Base-by-base conservation (phyloP, 2,888 invertebrate species). In the Luperina testacea region DNA sequence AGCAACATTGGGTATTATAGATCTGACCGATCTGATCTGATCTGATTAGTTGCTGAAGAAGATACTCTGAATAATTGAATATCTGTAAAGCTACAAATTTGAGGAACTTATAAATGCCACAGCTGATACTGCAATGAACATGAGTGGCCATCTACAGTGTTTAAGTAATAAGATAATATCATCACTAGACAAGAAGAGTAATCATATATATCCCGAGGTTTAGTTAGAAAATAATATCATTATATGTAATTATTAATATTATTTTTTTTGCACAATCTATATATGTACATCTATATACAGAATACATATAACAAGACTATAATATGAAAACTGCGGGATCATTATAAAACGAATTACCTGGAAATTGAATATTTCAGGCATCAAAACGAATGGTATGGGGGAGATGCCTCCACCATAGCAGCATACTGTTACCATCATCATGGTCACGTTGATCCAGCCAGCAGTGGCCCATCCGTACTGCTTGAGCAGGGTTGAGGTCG, bases 361-460 rank as follows among this genome's bases (percentile, higher is more conserved):
- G 51, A 94, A 94, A 82, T 91, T 93, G 32, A 94, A 93, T 83
- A 93, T 90, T 78, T 95, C 94, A 0, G 94, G 88, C 91, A 94
- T 92, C 5, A 95, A 88, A 42, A 94, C 89, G 27, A 90, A 94
- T 0, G 94, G 94, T 4, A 94, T 69, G 0, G 93, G 90, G 1
- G 92, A 88, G 0, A 94, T 85, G 0, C 92, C 94, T 24, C 87
- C 90, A 0, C 93, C 91, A 71, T 92, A 94, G 65, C 87, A 90
- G 27, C 87, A 88, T 61, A 93, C 87, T 0, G 82, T 72, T 1
- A 92, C 2, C 48, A 92, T 86, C 74, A 94, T 90, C 42, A 88
- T 84, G 1, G 85, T 6, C 0, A 92, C 80, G 0, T 92, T 90
- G n/a, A 94, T 48, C 94, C 94, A 94, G 15, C 86, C 83, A 2